Percentiles rank a stretch among this genome's conserved stretches.
Evolutionary conservation across 1,140 invertebrate species (phyloP).

Genomic region (Drosophila ogumai): DNA sequence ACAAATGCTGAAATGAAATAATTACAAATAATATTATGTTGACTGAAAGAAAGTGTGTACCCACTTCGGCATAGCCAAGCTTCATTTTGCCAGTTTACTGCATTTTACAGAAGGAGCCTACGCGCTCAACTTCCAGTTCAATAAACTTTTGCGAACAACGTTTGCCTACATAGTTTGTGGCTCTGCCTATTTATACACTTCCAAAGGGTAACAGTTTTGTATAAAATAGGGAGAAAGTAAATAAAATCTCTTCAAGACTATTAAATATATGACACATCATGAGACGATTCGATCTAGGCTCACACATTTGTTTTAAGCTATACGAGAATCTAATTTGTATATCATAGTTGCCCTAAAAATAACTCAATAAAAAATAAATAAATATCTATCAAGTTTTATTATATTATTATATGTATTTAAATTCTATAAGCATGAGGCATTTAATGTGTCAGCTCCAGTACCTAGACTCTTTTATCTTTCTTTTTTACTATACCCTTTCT

Average conservation of each 20-base stretch:
- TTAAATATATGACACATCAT: neutral
- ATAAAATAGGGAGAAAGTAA: neutral
- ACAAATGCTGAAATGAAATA: neutral
- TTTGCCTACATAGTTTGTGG: slow-evolving; percentile 63
- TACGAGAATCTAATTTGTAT: neutral
- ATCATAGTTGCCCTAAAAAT: neutral
- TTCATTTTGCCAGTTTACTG: slow-evolving; percentile 46
- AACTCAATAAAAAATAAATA: neutral
- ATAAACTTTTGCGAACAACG: slow-evolving; percentile 76
- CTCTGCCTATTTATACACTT: slow-evolving; percentile 15
- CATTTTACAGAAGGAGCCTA: slow-evolving; percentile 61
- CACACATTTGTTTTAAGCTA: neutral
- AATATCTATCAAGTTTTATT: neutral
- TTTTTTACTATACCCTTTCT: neutral
- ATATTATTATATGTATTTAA: neutral
- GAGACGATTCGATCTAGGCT: neutral
- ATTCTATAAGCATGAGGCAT: neutral
- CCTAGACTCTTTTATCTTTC: neutral
- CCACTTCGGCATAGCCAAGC: neutral
- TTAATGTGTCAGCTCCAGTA: no score
- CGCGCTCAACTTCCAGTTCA: slow-evolving; percentile 76
- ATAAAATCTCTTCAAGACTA: fast-evolving
- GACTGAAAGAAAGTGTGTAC: neutral
- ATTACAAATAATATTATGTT: neutral
- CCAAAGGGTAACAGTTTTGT: slow-evolving; percentile 1